Conservation (phyloP, 2,797 vertebrate species). For the Dermochelys coriacea region DNA sequence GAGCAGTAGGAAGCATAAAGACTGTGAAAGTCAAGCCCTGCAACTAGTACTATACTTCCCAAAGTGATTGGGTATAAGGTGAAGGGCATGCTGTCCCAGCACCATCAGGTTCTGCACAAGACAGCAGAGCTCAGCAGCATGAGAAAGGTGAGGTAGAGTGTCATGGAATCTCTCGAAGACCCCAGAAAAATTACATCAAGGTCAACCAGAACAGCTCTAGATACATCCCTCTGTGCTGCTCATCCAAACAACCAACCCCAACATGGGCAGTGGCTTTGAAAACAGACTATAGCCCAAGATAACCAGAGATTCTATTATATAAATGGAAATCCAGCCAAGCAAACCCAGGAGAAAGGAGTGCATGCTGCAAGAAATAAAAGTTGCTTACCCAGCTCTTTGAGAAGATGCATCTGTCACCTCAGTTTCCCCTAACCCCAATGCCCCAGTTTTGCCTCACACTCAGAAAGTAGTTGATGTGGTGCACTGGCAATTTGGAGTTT, state of each 20-base stretch:
- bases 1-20: not conserved
- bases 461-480: not conserved
- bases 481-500: not conserved
- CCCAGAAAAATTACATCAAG: not conserved
- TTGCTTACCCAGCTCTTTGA: not conserved
- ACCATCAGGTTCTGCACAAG: not conserved
- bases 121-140: not conserved
- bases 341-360: not conserved
- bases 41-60: not conserved
- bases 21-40: not conserved
- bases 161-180: not conserved
- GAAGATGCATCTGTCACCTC: not conserved
- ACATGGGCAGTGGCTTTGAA: not conserved
- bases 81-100: not conserved
- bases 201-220: not conserved
- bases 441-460: not conserved
- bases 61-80: not conserved
- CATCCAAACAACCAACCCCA: not conserved
- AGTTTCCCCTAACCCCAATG: not conserved
- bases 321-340: not conserved
- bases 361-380: not conserved
- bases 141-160: not conserved
- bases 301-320: not conserved
- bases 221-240: not conserved
- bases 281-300: not conserved